Evolutionary conservation across 2,888 invertebrate genomes (phyloP).

Genomic region (Conistra vaccinii): DNA sequence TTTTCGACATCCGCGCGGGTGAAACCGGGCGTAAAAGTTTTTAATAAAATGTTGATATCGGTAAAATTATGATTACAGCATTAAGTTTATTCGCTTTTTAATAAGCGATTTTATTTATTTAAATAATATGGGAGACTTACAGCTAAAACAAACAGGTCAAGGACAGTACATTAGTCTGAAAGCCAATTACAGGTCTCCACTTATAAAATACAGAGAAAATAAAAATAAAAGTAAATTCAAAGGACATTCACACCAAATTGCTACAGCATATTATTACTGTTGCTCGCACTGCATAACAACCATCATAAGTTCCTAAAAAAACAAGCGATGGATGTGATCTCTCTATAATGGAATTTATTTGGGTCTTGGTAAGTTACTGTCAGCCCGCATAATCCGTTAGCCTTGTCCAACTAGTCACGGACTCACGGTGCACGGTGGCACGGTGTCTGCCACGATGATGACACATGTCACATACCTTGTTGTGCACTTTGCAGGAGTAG

Average conservation of each 20-base stretch:
- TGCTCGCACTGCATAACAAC: no score
- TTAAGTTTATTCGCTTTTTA: neutral
- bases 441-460: neutral
- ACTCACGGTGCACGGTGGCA: neutral
- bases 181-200: no score
- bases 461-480: constrained; percentile 78
- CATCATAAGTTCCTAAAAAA: no score
- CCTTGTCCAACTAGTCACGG: neutral
- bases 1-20: neutral
- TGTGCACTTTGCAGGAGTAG: constrained; percentile 94
- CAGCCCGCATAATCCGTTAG: neutral
- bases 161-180: no score
- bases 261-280: no score
- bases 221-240: no score
- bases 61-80: neutral
- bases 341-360: neutral
- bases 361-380: neutral
- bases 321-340: neutral
- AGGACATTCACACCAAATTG: no score
- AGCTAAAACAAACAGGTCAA: no score
- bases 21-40: neutral
- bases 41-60: neutral
- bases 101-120: no score
- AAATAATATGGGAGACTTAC: no score
- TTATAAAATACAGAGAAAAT: no score